Conservation (phyloP, 2,888 invertebrate species). For the Sepioteuthis lessoniana region DNA sequence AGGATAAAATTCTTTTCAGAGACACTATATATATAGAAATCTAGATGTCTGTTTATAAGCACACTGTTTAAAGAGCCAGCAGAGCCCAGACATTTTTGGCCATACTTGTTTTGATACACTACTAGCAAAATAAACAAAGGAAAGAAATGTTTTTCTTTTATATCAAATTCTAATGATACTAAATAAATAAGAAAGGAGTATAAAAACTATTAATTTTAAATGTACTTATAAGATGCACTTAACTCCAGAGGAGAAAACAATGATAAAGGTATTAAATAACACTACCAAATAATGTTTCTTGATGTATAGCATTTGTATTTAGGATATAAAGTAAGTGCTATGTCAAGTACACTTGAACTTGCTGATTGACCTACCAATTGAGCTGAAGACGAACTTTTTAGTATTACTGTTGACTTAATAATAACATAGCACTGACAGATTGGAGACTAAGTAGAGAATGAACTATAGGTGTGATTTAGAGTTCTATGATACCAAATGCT, state of each 20-base stretch:
- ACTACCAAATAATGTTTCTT: not conserved
- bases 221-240: not conserved
- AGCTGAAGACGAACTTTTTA: not conserved
- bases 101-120: not conserved
- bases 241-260: not conserved
- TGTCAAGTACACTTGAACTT: not conserved
- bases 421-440: not conserved
- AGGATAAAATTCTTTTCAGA: no score
- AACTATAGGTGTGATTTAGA: no score
- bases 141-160: not conserved
- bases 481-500: no score
- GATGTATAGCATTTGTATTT: not conserved
- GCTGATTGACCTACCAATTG: not conserved
- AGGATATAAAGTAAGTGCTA: not conserved
- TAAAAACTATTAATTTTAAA: not conserved
- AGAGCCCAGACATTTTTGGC: not conserved
- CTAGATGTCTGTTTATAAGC: not conserved
- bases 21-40: no score
- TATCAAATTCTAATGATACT: not conserved
- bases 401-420: not conserved
- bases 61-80: conserved; percentile 1
- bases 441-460: no score
- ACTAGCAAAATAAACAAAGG: not conserved
- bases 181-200: not conserved
- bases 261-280: not conserved